Percentiles rank a stretch among this genome's conserved stretches.
Evolutionary conservation across 1,140 invertebrate species (phyloP).

Genomic region (Drosophila pectinifera): DNA sequence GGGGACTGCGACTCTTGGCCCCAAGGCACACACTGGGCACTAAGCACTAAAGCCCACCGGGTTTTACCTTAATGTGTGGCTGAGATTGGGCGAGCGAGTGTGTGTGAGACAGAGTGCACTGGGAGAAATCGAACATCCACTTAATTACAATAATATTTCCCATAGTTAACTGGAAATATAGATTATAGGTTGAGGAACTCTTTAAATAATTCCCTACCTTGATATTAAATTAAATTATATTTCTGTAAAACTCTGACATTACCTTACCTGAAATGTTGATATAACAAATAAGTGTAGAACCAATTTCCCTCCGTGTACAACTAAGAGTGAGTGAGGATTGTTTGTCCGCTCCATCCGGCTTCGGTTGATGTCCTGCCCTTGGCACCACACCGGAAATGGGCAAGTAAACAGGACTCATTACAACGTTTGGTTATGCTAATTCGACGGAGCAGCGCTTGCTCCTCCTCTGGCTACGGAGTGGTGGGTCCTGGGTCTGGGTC

Average conservation of each 20-base stretch:
- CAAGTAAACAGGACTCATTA: slow-evolving; percentile 83
- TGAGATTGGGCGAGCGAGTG: not conserved
- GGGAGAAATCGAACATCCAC: not conserved
- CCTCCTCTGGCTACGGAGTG: not conserved
- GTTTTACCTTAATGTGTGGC: slow-evolving; percentile 36
- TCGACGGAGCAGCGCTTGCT: slow-evolving; percentile 54
- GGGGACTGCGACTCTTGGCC: slow-evolving; percentile 9
- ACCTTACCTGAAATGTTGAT: no score
- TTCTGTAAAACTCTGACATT: no score
- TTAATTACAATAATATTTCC: not conserved
- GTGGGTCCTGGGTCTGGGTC: slow-evolving; percentile 14
- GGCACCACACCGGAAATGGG: slow-evolving; percentile 69
- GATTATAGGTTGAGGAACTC: no score
- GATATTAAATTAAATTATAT: not conserved
- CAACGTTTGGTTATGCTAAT: slow-evolving; percentile 81
- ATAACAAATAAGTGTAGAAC: not conserved
- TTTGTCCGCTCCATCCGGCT: slow-evolving; percentile 40
- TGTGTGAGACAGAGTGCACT: slow-evolving; percentile 11
- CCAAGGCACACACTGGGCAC: slow-evolving; percentile 28
- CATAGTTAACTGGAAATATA: no score
- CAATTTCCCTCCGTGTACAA: slow-evolving; percentile 1
- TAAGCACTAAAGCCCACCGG: not conserved
- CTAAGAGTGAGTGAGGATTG: slow-evolving; percentile 26
- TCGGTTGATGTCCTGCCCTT: slow-evolving; percentile 42
- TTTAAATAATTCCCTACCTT: not conserved